Conservation (phyloP, 2,888 invertebrate species). For the Drosophila aldrichi region DNA sequence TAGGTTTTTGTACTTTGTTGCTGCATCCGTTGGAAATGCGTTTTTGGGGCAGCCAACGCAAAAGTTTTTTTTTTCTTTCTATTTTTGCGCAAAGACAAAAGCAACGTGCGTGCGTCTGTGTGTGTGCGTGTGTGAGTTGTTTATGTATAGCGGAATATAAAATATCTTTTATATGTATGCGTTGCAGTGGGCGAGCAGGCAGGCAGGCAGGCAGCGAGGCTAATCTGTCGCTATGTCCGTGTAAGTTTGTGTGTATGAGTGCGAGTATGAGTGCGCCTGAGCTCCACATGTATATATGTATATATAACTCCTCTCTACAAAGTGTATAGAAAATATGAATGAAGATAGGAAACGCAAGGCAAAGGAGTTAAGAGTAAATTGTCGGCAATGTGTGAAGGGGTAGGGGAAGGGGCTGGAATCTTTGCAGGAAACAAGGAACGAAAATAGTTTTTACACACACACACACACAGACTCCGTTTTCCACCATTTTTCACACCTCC, state of each 20-base stretch:
- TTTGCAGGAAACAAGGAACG: slow-evolving; percentile 27
- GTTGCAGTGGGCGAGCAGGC: slow-evolving; percentile 28
- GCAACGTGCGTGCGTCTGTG: slow-evolving; percentile 12
- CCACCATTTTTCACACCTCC: slow-evolving; percentile 49
- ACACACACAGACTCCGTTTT: slow-evolving; percentile 10
- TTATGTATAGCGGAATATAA: slow-evolving; percentile 65
- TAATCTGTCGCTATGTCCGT: slow-evolving; percentile 39
- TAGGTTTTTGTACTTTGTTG: slow-evolving; percentile 1
- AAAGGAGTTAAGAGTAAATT: slow-evolving; percentile 52
- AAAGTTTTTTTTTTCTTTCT: slow-evolving; percentile 21
- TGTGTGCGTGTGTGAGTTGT: slow-evolving; percentile 50
- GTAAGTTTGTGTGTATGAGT: slow-evolving; percentile 1
- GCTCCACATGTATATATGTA: slow-evolving; percentile 26
- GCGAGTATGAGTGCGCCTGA: slow-evolving; percentile 65
- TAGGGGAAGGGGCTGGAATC: background rate
- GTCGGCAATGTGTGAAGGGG: background rate
- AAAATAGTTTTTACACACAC: slow-evolving; percentile 47
- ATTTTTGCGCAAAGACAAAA: slow-evolving; percentile 30
- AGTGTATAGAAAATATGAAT: slow-evolving; percentile 81
- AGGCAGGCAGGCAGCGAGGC: slow-evolving; percentile 36
- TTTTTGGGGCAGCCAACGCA: slow-evolving; percentile 52
- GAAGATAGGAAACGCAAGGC: slow-evolving; percentile 59
- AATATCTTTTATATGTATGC: slow-evolving; percentile 31
- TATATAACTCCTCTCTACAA: slow-evolving; percentile 67
- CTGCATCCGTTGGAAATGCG: slow-evolving; percentile 42